A percentile compares a stretch with the other conserved stretches of the same genome.
These are phyloP conservation scores for Bicyclus anynana DNA, from an alignment of 1,140 invertebrate species.

Conservation along the genomic window DNA sequence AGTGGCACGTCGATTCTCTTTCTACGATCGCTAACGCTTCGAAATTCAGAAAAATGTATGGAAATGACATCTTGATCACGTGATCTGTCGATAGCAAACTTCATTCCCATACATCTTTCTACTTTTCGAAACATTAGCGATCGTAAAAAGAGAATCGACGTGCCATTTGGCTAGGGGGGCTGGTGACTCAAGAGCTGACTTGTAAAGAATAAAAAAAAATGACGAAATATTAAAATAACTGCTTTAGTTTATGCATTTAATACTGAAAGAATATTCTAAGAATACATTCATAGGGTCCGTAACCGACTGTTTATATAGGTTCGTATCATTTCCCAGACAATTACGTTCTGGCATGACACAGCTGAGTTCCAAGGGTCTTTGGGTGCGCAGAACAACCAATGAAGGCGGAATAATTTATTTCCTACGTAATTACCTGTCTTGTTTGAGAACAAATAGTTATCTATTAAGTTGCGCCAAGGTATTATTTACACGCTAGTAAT, in stretches of 20 bases:
- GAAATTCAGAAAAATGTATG: too few relatives aligned
- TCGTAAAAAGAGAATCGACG: too few relatives aligned
- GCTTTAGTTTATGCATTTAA: background rate
- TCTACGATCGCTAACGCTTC: too few relatives aligned
- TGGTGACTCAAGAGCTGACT: too few relatives aligned
- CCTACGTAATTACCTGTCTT: slow-evolving; percentile 4
- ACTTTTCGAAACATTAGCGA: too few relatives aligned
- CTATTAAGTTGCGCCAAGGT: background rate
- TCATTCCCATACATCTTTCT: too few relatives aligned
- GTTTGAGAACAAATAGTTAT: slow-evolving; percentile 4
- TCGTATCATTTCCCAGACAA: slow-evolving; percentile 1
- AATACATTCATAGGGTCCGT: background rate
- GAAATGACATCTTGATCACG: too few relatives aligned
- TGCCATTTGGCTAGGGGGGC: too few relatives aligned
- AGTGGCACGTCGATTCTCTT: too few relatives aligned
- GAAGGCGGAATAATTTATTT: slow-evolving; percentile 7
- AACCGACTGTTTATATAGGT: background rate
- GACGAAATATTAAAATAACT: background rate
- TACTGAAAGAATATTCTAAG: background rate
- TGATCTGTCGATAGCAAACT: too few relatives aligned
- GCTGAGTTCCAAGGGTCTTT: slow-evolving; percentile 6
- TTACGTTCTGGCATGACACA: slow-evolving; percentile 6
- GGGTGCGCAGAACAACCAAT: slow-evolving; percentile 1
- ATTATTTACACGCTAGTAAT: background rate
- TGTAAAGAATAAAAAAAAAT: too few relatives aligned